Conservation (phyloP, 2,797 vertebrate genomes). For the Sphaeramia orbicularis region DNA sequence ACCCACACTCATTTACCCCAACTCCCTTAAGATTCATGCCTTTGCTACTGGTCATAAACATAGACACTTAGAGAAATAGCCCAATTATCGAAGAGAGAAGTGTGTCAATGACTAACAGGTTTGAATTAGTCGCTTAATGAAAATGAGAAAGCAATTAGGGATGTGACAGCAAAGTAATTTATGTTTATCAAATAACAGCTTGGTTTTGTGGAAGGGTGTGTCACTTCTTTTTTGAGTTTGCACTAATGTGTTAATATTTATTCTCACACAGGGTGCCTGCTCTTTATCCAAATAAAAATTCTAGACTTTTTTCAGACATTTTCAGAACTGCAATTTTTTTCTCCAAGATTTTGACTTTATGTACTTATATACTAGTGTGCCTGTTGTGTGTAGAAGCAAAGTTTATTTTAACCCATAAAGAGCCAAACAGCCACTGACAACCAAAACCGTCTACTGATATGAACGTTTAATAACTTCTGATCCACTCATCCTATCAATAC, state of each 20-base stretch:
- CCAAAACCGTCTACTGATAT: too few species aligned
- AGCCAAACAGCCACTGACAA: too few species aligned
- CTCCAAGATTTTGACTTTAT: too few species aligned
- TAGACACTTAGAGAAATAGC: constrained; percentile 23
- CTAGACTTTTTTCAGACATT: too few species aligned
- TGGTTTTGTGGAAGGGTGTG: constrained; percentile 5
- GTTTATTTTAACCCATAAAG: too few species aligned
- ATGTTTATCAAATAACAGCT: constrained; percentile 31
- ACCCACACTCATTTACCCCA: not conserved
- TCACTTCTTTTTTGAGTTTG: constrained; percentile 7
- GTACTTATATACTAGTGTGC: too few species aligned
- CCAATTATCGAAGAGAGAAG: constrained; percentile 36
- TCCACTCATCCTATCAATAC: too few species aligned
- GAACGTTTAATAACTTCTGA: too few species aligned
- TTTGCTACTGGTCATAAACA: constrained; percentile 17
- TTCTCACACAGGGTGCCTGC: constrained; percentile 7
- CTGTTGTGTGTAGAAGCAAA: too few species aligned
- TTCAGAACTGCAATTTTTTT: too few species aligned
- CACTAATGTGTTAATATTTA: constrained; percentile 5
- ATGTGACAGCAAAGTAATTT: constrained; percentile 15
- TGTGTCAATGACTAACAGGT: constrained; percentile 34
- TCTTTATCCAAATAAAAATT: too few species aligned
- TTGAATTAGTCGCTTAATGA: constrained; percentile 39
- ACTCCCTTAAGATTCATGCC: not conserved
- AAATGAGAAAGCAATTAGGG: constrained; percentile 44